These are phyloP conservation scores for Drosophila gaucha DNA, from an alignment of 2,888 invertebrate species.

Conservation along the genomic window DNA sequence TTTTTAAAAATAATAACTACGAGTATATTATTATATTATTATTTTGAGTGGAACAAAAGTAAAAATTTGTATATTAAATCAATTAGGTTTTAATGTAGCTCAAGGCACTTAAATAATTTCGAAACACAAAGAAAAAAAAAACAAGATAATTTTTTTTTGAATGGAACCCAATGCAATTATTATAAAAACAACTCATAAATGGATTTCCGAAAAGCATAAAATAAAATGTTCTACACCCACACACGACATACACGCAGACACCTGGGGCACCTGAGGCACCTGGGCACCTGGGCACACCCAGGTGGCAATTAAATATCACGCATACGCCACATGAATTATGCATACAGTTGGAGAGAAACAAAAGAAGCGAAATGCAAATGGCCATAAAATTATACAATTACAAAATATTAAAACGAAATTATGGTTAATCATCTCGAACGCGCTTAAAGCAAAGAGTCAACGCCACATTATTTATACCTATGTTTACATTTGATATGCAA, in stretches of 20 bases:
- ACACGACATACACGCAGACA: constrained; percentile 11
- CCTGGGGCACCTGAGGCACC: not conserved
- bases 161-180: not conserved
- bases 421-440: constrained; percentile 72
- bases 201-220: constrained; percentile 18
- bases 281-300: constrained; percentile 28
- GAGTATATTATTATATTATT: too few species aligned
- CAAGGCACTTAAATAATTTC: not conserved
- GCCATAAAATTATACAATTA: constrained; percentile 77
- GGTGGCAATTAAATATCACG: constrained; percentile 75
- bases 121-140: not conserved
- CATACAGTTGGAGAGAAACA: constrained; percentile 45
- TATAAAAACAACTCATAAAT: constrained; percentile 35
- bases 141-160: constrained; percentile 2
- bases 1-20: too few species aligned
- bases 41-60: too few species aligned
- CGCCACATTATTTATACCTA: constrained; percentile 41
- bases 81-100: not conserved
- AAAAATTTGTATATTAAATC: not conserved
- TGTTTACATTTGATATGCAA: constrained; percentile 64
- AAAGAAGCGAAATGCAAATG: constrained; percentile 59
- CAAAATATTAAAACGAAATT: constrained; percentile 76
- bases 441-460: constrained; percentile 33
- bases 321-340: constrained; percentile 76
- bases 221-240: constrained; percentile 21